phyloP scores from a whole-genome alignment of 2,113 vertebrate species.

The Corythoichthys intestinalis region DNA sequence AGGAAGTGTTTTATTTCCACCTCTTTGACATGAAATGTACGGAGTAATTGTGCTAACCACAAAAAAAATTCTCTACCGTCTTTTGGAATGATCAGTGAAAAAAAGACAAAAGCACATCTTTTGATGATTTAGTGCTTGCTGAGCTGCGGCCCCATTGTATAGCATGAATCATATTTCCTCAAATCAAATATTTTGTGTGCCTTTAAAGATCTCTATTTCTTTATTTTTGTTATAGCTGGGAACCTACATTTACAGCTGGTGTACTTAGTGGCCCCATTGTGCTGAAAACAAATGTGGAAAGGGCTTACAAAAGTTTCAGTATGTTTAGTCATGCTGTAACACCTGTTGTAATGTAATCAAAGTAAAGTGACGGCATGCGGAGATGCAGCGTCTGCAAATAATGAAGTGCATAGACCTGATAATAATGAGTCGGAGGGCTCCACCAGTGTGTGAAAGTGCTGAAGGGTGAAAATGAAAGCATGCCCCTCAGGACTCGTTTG shows the following conservation, averaged over 20 bases:
- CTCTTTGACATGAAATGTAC: neutral
- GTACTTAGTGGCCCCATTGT: neutral
- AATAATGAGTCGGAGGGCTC: conserved; percentile 64
- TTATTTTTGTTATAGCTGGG: neutral
- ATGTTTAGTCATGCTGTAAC: conserved; percentile 40
- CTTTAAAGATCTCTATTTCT: neutral
- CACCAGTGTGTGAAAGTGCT: conserved; percentile 67
- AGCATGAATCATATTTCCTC: neutral
- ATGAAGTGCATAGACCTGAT: conserved; percentile 44
- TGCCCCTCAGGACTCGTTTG: conserved; percentile 65
- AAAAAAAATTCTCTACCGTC: neutral
- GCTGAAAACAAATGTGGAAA: neutral
- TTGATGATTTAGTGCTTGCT: neutral
- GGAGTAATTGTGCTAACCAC: neutral
- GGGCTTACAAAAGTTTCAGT: conserved; percentile 20
- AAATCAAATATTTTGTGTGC: neutral
- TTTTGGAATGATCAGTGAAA: neutral
- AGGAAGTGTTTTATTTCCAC: neutral
- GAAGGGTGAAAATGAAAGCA: conserved; percentile 64
- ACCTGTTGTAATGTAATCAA: conserved; percentile 53
- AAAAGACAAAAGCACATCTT: neutral
- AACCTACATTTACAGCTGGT: neutral
- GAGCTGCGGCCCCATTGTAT: neutral
- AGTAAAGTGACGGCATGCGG: conserved; percentile 43
- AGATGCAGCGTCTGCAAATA: conserved; percentile 38